Evolutionary conservation across 2,888 invertebrate genomes (phyloP), one percentile per base, ranked within the genome.

Genomic region (Pogonocherus hispidulus): DNA sequence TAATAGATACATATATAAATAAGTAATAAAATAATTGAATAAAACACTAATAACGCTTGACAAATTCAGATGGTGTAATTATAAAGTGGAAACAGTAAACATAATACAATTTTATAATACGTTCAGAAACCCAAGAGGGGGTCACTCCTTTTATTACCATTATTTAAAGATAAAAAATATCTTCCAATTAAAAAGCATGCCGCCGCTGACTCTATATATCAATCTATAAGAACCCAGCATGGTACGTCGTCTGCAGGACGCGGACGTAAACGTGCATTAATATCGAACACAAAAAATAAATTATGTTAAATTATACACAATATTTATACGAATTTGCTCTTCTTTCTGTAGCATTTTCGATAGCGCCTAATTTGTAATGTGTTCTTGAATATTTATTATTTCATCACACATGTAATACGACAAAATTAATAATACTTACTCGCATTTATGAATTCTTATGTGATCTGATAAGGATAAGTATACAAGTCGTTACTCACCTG

Each of bases 161-260:
- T 84, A 85, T 84, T 84, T 82, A 81, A 83, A 83, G 83, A 83
- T 84, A 84, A 85, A 85, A 84, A 84, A 85, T 84, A 82, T 84
- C 83, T 84, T 85, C 84, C 84, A 85, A 85, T 85, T 85, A 85
- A 85, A 84, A 85, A 83, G 83, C 80, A 78, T 79, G 83, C 84
- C 79, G 84, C 84, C 83, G 84, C 83, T 82, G 84, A 82, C 82
- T 82, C 84, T 82, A 84, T 85, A 84, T 84, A 85, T 85, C 84
- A 85, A 84, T 85, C 84, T 85, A 84, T 84, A 83, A 80, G 82
- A 81, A 77, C 84, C 62, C 85, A 84, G 83, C 84, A 79, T 83
- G 85, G 76, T 80, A 81, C 83, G 78, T 76, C 79, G 82, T 80
- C 80, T 79, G 74, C 73, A 76, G 79, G 79, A 79, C 80, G 76